These are phyloP conservation scores for Micropoecilia bifurca DNA, from an alignment of 2,797 vertebrate species.

Conservation along the genomic window DNA sequence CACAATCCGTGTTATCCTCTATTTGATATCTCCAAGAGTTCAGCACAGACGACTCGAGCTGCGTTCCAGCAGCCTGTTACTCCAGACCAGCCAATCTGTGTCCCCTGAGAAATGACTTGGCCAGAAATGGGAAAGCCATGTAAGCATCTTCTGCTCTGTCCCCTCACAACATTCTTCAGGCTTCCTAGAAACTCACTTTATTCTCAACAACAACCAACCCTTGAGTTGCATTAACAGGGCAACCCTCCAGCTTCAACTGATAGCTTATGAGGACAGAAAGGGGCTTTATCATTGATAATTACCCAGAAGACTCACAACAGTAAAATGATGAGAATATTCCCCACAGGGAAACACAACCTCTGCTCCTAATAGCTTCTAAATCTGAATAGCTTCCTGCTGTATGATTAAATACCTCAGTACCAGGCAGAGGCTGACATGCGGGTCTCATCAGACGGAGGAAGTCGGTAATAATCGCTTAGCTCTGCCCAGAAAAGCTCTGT, in stretches of 20 bases:
- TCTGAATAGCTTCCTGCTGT: constrained; percentile 31
- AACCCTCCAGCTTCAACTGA: constrained; percentile 27
- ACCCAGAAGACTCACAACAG: constrained; percentile 35
- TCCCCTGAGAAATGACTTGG: constrained; percentile 7
- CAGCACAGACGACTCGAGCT: constrained; percentile 10
- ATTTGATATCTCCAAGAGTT: not conserved
- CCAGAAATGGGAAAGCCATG: constrained; percentile 25
- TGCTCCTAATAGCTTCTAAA: constrained; percentile 49
- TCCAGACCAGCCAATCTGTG: constrained; percentile 17
- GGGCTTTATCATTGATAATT: constrained; percentile 17
- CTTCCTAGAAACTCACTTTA: constrained; percentile 5
- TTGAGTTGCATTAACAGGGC: constrained; percentile 11
- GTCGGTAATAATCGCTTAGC: constrained; percentile 26
- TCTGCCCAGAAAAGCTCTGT: constrained; percentile 33
- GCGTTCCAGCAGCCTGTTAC: not conserved
- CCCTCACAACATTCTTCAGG: constrained; percentile 9
- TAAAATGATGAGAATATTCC: constrained; percentile 37
- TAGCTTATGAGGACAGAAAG: constrained; percentile 15
- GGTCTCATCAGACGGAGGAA: constrained; percentile 24
- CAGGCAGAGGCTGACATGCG: constrained; percentile 23
- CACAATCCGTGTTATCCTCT: not conserved
- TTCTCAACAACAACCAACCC: constrained; percentile 15
- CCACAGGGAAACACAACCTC: constrained; percentile 31
- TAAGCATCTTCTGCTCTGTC: constrained; percentile 15
- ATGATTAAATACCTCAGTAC: constrained; percentile 48